Base-by-base conservation (phyloP, 2,797 vertebrate genomes). In the Lutjanus argentimaculatus region DNA sequence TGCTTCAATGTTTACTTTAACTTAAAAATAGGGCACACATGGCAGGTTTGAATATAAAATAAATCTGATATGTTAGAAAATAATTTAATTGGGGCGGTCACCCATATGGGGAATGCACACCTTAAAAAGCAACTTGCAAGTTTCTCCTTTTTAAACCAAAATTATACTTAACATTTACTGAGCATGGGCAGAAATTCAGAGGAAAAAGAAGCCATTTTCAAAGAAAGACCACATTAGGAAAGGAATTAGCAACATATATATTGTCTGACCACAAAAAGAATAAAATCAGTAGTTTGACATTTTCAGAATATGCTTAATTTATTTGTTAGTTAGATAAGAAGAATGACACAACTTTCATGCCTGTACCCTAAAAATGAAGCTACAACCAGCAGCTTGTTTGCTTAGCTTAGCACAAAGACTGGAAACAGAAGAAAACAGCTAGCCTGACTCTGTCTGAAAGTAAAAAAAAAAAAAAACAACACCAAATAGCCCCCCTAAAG, bases 381-480 rank as follows among this genome's bases (percentile, higher is more conserved):
- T 36, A 49, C 53, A 51, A 7, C 16, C 6, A 6, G 22, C 8
- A 2, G 46, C 22, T 42, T 15, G 30, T 42, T 51, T 65, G 40
- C 7, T 66, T 67, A 71, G 67, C 56, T 16, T 43, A 67, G 17
- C 67, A 72, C 17, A 8, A 40, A 45, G 17, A 42, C 63, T 25
- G 49, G 9, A 21, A 56, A 58, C 52, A 22, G 10, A 53, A 19
- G 49, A 4, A 21, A 56, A 66, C 52, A 22, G 10, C 25, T 6
- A 48, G 52, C 42, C 12, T 21, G 14, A 17, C 42, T 48, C 22
- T 19, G 43, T 57, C 43, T n/a, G 11, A 8, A 46, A 7, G 3
- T 1, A 36, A 75, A 13, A 49, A 21, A 49, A 21, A 7, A 22
- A 36, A 75, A 13, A 49, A 21, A 42, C 17, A 11, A 22, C 0